A percentile compares a stretch with the other conserved stretches of the same genome.
These are phyloP conservation scores for Takifugu flavidus DNA, from an alignment of 2,113 vertebrate genomes.

Conservation along the genomic window DNA sequence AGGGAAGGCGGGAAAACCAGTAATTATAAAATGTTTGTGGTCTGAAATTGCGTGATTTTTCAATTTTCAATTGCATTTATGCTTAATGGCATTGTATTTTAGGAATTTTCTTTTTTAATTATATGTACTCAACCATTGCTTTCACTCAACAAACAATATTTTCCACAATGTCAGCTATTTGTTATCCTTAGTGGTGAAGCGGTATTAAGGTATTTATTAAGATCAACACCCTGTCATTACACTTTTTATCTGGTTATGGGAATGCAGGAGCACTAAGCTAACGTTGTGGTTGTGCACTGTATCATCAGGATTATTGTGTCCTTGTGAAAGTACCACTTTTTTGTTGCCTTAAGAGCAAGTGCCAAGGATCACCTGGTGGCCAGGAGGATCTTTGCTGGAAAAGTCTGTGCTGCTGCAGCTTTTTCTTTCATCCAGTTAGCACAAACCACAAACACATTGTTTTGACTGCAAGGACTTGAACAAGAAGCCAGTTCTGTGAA, in stretches of 20 bases:
- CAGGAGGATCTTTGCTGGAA: neutral
- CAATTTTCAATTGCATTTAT: too few relatives aligned
- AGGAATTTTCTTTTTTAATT: too few relatives aligned
- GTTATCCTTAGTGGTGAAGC: constrained; percentile 6
- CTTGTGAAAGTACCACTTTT: neutral
- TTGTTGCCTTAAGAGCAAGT: too few relatives aligned
- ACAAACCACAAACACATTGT: constrained; percentile 1
- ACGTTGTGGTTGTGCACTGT: too few relatives aligned
- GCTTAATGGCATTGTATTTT: too few relatives aligned
- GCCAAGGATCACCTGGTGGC: too few relatives aligned
- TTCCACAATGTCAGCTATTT: constrained; percentile 5
- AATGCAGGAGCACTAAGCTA: neutral
- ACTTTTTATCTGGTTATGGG: constrained; percentile 25
- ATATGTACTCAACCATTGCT: too few relatives aligned
- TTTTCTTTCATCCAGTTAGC: neutral
- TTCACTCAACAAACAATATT: too few relatives aligned
- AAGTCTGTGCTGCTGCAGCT: too few relatives aligned
- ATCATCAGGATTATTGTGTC: neutral
- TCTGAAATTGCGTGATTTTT: too few relatives aligned
- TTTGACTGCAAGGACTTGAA: constrained; percentile 7
- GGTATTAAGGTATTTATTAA: constrained; percentile 29
- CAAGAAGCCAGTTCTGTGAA: constrained; percentile 24
- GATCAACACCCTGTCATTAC: constrained; percentile 24
- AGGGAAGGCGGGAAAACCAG: too few relatives aligned
- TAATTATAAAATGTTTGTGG: neutral